Conservation (phyloP, 2,113 vertebrate genomes). For the Paratilapia polleni region DNA sequence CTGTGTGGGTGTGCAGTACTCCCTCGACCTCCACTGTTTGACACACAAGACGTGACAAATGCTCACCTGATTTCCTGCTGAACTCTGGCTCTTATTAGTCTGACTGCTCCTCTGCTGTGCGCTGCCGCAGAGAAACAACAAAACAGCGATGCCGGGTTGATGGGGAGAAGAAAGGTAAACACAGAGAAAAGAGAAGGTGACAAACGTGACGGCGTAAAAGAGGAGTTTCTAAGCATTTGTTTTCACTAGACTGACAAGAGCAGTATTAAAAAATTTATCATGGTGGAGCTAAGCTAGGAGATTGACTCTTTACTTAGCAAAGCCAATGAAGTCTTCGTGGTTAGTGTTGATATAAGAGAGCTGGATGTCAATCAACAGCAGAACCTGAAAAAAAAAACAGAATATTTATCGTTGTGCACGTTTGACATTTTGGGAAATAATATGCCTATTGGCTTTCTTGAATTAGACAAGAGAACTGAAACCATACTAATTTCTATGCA, state of each 20-base stretch:
- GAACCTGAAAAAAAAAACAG: slow-evolving; percentile 77
- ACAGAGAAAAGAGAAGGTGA: background rate
- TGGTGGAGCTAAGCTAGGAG: slow-evolving; percentile 23
- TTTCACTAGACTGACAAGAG: background rate
- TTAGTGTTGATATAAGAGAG: slow-evolving; percentile 95
- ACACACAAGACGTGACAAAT: slow-evolving; percentile 19
- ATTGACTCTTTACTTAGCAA: slow-evolving; percentile 86
- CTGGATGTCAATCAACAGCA: slow-evolving; percentile 91
- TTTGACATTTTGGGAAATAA: background rate
- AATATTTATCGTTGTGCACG: background rate
- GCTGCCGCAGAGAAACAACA: slow-evolving; percentile 66
- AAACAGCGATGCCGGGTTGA: background rate
- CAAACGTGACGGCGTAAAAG: background rate
- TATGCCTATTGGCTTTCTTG: background rate
- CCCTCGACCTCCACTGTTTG: slow-evolving; percentile 25
- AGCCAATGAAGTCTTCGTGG: slow-evolving; percentile 95
- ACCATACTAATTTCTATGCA: background rate
- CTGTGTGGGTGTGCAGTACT: slow-evolving; percentile 10
- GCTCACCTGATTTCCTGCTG: slow-evolving; percentile 91
- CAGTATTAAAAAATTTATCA: slow-evolving; percentile 34
- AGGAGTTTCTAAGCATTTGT: slow-evolving; percentile 4
- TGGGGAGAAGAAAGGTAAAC: slow-evolving; percentile 12
- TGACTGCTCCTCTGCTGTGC: slow-evolving; percentile 95
- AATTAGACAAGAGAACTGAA: background rate
- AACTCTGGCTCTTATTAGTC: slow-evolving; percentile 89